A percentile compares a stretch with the other conserved stretches of the same genome.
phyloP scores from a whole-genome alignment of 2,113 vertebrate species.

The Macquaria ambigua region DNA sequence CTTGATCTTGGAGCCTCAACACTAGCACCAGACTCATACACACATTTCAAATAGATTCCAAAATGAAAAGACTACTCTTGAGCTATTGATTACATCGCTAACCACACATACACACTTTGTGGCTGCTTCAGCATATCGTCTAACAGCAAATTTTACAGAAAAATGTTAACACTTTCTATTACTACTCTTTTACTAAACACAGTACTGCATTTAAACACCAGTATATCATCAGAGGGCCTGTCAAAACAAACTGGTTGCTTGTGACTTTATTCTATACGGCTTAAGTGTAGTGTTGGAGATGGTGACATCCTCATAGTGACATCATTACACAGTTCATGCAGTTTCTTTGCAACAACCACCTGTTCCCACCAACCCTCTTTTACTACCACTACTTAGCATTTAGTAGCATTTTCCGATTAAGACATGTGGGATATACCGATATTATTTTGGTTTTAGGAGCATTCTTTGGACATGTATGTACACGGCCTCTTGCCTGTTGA shows the following conservation, averaged over 20 bases:
- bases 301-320: not conserved
- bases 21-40: not conserved
- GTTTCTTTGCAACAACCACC: not conserved
- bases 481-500: too few species aligned
- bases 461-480: too few species aligned
- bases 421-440: too few species aligned
- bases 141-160: not conserved
- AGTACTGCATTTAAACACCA: not conserved
- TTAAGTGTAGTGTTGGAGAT: not conserved
- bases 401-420: too few species aligned
- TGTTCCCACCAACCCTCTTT: not conserved
- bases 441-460: too few species aligned
- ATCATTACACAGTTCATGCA: not conserved
- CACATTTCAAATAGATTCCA: not conserved
- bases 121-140: not conserved
- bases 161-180: not conserved
- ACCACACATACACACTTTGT: not conserved
- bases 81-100: not conserved
- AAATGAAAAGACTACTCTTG: not conserved
- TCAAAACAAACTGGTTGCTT: not conserved
- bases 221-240: not conserved
- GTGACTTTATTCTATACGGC: not conserved
- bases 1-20: not conserved
- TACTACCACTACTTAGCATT: too few species aligned
- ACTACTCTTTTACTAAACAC: not conserved